phyloP scores from a whole-genome alignment of 1,140 invertebrate genomes.

The Tetragonula clypearis region DNA sequence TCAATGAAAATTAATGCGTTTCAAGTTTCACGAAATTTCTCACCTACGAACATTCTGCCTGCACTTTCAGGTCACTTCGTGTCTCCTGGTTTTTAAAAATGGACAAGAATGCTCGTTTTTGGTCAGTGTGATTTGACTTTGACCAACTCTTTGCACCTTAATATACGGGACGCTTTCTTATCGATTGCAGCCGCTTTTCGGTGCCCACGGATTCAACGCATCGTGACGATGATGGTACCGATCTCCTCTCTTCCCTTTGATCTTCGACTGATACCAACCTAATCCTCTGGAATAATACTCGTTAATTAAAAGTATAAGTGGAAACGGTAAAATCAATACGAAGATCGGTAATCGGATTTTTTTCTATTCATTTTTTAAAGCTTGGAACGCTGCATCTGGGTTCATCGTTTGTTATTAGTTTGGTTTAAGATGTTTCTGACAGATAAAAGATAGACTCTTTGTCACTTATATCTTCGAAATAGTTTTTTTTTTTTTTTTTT shows the following conservation, averaged over 20 bases:
- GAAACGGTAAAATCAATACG: neutral
- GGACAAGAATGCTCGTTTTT: neutral
- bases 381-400: neutral
- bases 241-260: neutral
- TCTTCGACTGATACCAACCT: neutral
- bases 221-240: neutral
- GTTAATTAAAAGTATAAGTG: neutral
- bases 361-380: neutral
- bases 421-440: too few species aligned
- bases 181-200: constrained; percentile 5
- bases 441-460: too few species aligned
- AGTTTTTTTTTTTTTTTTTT: too few species aligned
- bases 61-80: constrained; percentile 1
- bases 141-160: neutral
- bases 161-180: constrained; percentile 2
- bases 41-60: too few species aligned
- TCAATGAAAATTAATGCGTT: too few species aligned
- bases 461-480: too few species aligned
- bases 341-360: neutral
- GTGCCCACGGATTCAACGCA: neutral
- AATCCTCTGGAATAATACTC: neutral
- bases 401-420: too few species aligned
- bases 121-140: neutral
- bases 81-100: constrained; percentile 5
- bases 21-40: too few species aligned